These are phyloP conservation scores for Diarsia brunnea DNA, from an alignment of 2,888 invertebrate species.

Conservation along the genomic window DNA sequence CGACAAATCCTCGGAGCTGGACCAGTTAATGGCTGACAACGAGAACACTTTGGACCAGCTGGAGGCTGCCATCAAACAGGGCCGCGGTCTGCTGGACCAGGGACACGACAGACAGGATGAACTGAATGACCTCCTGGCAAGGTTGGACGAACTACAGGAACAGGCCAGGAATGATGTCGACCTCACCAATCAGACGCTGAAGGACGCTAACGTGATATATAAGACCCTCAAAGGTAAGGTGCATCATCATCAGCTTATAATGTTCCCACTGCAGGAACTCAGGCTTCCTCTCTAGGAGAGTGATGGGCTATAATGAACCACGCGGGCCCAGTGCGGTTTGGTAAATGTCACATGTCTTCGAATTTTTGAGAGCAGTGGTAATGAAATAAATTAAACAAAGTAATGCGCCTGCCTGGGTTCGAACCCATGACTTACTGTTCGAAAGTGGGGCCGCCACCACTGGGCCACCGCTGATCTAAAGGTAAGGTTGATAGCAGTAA, in stretches of 20 bases:
- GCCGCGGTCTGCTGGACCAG: conserved; percentile 92
- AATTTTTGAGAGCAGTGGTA: too few species aligned
- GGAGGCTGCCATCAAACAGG: conserved; percentile 92
- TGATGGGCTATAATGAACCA: too few species aligned
- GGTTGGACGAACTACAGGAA: conserved; percentile 94
- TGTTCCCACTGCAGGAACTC: too few species aligned
- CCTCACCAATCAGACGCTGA: conserved; percentile 92
- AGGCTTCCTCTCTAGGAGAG: too few species aligned
- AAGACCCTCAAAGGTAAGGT: conserved; percentile 74
- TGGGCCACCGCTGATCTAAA: too few species aligned
- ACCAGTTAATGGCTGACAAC: conserved; percentile 89
- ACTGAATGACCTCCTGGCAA: conserved; percentile 94
- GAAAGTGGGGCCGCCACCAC: too few species aligned
- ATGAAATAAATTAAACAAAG: too few species aligned
- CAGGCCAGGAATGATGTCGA: conserved; percentile 96
- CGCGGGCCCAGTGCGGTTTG: too few species aligned
- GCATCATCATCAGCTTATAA: too few species aligned
- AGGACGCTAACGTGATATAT: conserved; percentile 82
- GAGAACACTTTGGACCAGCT: conserved; percentile 91
- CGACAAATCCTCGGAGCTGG: conserved; percentile 84
- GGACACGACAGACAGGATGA: conserved; percentile 92
- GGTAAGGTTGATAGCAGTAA: not conserved
- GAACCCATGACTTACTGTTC: too few species aligned
- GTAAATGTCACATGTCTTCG: too few species aligned
- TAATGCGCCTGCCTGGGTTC: too few species aligned